Base-by-base conservation (phyloP, 1,140 invertebrate species). In the Drosophila seguyi region DNA sequence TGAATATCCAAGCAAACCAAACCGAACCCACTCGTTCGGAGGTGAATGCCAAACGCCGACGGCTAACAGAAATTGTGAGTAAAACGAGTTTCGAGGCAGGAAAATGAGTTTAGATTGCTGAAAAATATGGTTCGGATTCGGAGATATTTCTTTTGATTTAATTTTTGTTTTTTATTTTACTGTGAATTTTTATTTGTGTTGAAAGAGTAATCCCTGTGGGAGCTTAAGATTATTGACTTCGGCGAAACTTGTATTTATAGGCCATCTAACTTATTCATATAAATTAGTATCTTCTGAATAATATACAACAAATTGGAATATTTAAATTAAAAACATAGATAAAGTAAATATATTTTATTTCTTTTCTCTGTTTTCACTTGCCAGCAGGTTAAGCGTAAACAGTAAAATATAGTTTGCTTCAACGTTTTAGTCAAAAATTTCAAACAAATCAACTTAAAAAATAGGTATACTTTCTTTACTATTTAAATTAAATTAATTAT, bases 11-110 rank as follows among this genome's bases (percentile, higher is more conserved):
- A 38, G 29, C 39, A 66, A 53, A 44, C 16, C 11, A 38, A 52
- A 52, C 50, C 20, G 36, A 38, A 58, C 52, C 31, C 44, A 65
- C 55, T 79, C 50, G 59, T 48, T 31, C 10, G 22, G 38, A 29
- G 38, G 34, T 38, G 48, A 79, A 60, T 53, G 31, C 38, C 14
- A 71, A 75, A 67, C 45, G 59, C 81, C 81, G 81, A 14, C 81
- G 81, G 81, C 60, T 63, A 80, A 76, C 36, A 72, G 29, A 59
- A 47, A 58, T 66, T 52, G 60, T 72, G 38, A 82, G 80, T 79
- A 73, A 34, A 55, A 58, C 34, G 45, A 34, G 47, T 47, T 56
- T 25, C 11, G 22, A 13, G 44, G 53, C 31, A 6, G 38, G 20
- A 39, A 25, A 39, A 41, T 36, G 16, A 39, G 13, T 38, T 18